Base-by-base conservation (phyloP, 2,113 vertebrate genomes). In the Bubo bubo region DNA sequence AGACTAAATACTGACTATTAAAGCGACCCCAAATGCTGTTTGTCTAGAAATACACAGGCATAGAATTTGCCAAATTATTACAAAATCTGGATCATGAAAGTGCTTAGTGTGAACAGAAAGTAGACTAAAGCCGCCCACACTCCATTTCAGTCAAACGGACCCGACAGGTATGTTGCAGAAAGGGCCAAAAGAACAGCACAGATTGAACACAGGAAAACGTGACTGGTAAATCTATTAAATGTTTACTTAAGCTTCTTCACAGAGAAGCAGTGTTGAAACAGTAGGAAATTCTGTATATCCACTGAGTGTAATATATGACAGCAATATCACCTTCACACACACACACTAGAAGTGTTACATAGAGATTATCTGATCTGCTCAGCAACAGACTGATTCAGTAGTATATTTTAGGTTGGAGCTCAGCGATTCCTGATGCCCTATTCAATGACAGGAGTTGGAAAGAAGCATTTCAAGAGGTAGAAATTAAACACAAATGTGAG, bases 61-160 rank as follows among this genome's bases (percentile, higher is more conserved):
- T 9, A 2, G 5, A 50, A 14, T 64, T 35, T 64, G 34, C 32
- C 59, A 86, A 56, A 73, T 77, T 37, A 50, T 24, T 27, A 56
- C 6, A 4, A 53, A 62, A 71, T 58, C 50, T 86, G 83, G 13
- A 47, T 39, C 30, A 16, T 7, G 34, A n/a, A 71, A 5, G 24
- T 63, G 20, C 28, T 26, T 32, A 34, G 72, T 23, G 58, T 32
- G 58, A 76, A 56, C 0, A 60, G 62, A 55, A 79, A 18, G 8
- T 1, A 62, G 26, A 22, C 27, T 26, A 9, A 68, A 95, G n/a
- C 21, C 3, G 10, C 16, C 13, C 6, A 6, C 1, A 1, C 24
- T 59, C 14, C 12, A 4, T 59, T 34, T 79, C 64, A 83, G 55
- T 6, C 7, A 37, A 30, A 58, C 2, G 2, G 22, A 28, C 15